These are phyloP conservation scores for Melospiza georgiana DNA, from an alignment of 2,113 vertebrate genomes.

Conservation along the genomic window DNA sequence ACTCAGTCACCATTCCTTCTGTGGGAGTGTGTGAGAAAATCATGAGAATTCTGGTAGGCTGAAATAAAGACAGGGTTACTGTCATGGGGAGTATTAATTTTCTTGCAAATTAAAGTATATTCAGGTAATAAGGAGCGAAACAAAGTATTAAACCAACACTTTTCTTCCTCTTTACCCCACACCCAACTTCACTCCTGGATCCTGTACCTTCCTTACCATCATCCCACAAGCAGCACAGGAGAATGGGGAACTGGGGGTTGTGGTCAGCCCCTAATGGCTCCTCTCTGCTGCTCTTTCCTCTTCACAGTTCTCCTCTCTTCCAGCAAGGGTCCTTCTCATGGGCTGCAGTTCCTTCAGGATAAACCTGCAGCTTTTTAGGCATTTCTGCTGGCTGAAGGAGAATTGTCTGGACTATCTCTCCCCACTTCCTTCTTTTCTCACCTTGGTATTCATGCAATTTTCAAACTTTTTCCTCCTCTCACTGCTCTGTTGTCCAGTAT, in stretches of 20 bases:
- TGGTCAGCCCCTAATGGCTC: neutral
- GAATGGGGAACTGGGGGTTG: too few relatives aligned
- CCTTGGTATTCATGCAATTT: neutral
- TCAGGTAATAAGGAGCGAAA: neutral
- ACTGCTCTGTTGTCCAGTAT: neutral
- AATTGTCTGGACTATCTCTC: neutral
- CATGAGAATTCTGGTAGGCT: neutral
- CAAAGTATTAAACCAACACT: neutral
- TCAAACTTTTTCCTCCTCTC: too few relatives aligned
- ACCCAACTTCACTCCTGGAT: neutral
- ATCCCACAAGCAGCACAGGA: accelerated
- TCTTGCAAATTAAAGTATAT: neutral
- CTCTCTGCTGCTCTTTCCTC: neutral
- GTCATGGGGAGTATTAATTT: neutral
- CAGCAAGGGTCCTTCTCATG: neutral
- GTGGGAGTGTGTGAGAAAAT: neutral
- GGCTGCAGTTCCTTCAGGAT: neutral
- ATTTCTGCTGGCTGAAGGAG: neutral
- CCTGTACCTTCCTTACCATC: neutral
- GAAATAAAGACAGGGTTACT: neutral
- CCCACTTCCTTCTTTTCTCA: neutral
- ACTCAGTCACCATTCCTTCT: neutral
- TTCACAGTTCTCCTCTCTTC: neutral
- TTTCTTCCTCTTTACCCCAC: neutral
- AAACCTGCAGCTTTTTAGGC: neutral